These are phyloP conservation scores for Xestobium rufovillosum DNA, from an alignment of 2,888 invertebrate genomes.

Conservation along the genomic window DNA sequence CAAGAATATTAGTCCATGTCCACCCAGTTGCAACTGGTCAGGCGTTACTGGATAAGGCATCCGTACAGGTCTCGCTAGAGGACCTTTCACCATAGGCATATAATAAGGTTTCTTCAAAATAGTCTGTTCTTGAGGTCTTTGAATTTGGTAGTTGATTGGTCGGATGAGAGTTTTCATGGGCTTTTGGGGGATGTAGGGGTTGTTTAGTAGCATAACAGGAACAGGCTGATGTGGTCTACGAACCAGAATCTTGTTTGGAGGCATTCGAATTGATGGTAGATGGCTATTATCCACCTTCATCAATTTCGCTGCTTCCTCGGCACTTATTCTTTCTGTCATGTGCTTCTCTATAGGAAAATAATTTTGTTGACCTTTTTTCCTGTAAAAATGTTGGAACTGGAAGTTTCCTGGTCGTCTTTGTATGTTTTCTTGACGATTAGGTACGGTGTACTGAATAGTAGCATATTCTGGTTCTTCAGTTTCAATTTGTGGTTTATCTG, in stretches of 20 bases:
- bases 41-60: too few relatives aligned
- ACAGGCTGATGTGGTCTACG: conserved; percentile 13
- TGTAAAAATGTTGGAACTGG: neutral
- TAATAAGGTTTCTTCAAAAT: conserved; percentile 26
- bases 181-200: conserved; percentile 16
- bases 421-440: too few relatives aligned
- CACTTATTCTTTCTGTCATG: neutral
- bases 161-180: conserved; percentile 12
- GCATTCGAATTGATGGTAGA: neutral
- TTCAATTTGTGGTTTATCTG: neutral
- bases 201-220: conserved; percentile 23
- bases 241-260: neutral
- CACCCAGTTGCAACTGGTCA: too few relatives aligned
- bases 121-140: too few relatives aligned
- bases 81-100: conserved; percentile 18
- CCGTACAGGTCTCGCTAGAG: conserved; percentile 15
- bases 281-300: neutral
- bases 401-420: neutral
- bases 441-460: too few relatives aligned
- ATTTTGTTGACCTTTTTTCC: too few relatives aligned
- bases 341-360: neutral
- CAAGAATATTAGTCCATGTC: too few relatives aligned
- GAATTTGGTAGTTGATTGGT: conserved; percentile 13
- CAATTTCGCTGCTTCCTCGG: too few relatives aligned
- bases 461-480: neutral